Conservation (phyloP, 2,797 vertebrate species). For the Myotis planiceps region DNA sequence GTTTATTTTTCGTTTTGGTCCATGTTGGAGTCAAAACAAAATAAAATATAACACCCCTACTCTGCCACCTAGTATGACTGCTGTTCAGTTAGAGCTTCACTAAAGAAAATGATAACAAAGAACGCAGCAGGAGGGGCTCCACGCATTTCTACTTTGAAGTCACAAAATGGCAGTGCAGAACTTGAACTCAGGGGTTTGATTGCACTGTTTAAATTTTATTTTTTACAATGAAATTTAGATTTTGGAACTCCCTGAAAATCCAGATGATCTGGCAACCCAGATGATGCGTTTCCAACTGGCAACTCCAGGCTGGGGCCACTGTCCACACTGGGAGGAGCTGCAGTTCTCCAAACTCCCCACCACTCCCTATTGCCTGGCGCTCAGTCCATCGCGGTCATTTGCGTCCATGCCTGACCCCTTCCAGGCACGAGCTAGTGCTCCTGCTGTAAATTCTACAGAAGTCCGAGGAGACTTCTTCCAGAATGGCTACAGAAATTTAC, state of each 20-base stretch:
- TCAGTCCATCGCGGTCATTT: accelerated
- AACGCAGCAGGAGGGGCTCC: background rate
- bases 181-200: background rate
- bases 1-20: background rate
- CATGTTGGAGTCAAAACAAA: background rate
- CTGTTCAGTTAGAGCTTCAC: background rate
- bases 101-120: background rate
- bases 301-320: background rate
- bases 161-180: background rate
- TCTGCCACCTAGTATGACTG: background rate
- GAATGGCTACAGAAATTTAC: background rate
- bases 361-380: accelerated
- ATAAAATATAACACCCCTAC: background rate
- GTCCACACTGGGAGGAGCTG: background rate
- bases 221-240: background rate
- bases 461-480: background rate
- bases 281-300: accelerated
- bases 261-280: background rate
- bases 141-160: background rate
- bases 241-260: background rate
- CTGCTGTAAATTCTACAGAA: background rate
- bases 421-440: accelerated
- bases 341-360: background rate
- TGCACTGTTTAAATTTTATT: background rate
- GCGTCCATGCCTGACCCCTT: background rate